Evolutionary conservation across 2,888 invertebrate genomes (phyloP), one percentile per base, ranked within the genome.

Genomic region (Gibbula magus): DNA sequence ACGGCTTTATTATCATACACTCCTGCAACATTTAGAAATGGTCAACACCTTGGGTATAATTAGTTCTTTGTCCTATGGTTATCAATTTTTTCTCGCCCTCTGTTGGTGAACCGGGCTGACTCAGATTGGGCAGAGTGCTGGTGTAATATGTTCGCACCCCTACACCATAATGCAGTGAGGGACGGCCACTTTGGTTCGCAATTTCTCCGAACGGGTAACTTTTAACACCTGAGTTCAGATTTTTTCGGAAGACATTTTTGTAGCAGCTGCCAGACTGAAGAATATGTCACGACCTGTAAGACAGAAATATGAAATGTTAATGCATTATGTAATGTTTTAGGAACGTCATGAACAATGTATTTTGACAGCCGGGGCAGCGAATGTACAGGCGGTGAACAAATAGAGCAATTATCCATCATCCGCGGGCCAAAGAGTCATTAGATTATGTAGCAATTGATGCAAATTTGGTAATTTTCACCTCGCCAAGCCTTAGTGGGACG

Each of bases 391-490:
- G 22, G n/a, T 5, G 52, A 66, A 77, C 61, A 32, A 61, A 77
- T 77, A 77, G 66, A 61, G 45, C 39, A 77, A 77, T 77, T 77
- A 66, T 20, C 45, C 39, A 29, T 29, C 77, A 66, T 35, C 61
- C 29, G 66, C 61, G 32, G 61, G 39, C 61, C 77, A 32, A 25
- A 52, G 45, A 66, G 39, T 77, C 53, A 77, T 77, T 77, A 66
- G 45, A 51, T 61, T 77, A 77, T 66, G 39, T 66, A 77, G 25
- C 51, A 45, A 35, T 61, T 51, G 61, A 77, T 77, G 77, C 66
- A 39, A 77, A 77, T 77, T 66, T 77, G 56, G 61, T 56, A 77
- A 70, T 70, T 70, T 32, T 70, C 61, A 61, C 61, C 61, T 61
- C 29, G 29, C 45, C 25, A 8, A 29, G 61, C 25, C 61, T 61